Base-by-base conservation (phyloP, 2,113 vertebrate genomes). In the Anolis carolinensis region DNA sequence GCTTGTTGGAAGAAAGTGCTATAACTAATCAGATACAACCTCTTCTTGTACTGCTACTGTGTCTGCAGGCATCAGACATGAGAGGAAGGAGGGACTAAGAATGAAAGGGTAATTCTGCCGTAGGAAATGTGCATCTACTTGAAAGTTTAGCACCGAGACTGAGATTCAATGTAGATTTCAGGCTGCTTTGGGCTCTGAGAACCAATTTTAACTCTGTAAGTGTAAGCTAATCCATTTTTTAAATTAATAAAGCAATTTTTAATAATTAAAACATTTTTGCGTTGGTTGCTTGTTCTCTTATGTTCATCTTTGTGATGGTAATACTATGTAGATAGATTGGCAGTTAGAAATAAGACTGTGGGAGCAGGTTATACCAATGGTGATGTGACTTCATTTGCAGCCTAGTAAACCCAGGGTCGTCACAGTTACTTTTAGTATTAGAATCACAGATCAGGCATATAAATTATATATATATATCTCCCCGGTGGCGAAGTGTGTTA, bases 261-360 rank as follows among this genome's bases (percentile, higher is more conserved):
- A 62, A 62, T 0, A 70, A 39, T 85, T 48, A 0, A 75, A 72
- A 44, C n/a, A 50, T 13, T n/a, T 68, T 67, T 48, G 88, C 88
- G 85, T 59, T 77, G 78, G 79, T n/a, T 23, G 11, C 18, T 84
- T 85, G 65, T 80, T 83, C 16, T 48, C 30, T 59, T 63, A 78
- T 86, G 48, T 67, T 30, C 81, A 86, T 16, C 3, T 85, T 82
- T 87, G 82, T 55, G 86, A 83, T 48, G 20, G 87, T 79, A 63
- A 5, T n/a, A 36, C 23, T 36, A 79, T 79, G 23, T 79, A 79
- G 10, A 59, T 14, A 16, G 14, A 59, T 16, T 59, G 55, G 16
- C 55, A 59, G 14, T 13, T 59, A 18, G 55, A 18, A 59, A 59
- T 59, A 59, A 59, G 11, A 59, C 55, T 16, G 55, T 59, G 55